Base-by-base conservation (phyloP, 64 coral and sea anemone genomes). In the Trachythela sp. region DNA sequence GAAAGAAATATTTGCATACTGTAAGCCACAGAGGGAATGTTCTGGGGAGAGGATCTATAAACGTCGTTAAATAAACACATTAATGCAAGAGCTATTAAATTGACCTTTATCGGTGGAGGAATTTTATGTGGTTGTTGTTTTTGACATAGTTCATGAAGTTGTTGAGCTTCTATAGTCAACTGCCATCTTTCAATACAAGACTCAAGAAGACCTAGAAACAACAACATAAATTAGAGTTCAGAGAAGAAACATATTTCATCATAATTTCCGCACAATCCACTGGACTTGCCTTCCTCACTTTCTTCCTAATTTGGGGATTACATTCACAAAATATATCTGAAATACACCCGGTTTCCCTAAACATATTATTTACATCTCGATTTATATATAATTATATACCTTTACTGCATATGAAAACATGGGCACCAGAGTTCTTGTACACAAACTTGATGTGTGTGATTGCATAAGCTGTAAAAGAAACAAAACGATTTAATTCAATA, bases 91-190 rank as follows among this genome's bases (percentile, higher is more conserved):
- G 42, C 11, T 45, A 45, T 68, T 22, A 68, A 68, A 45, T 4
- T 11, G 2, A 39, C 75, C 75, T 36, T 80, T 34, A 80, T 80
- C 9, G 75, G 75, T 2, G 37, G 75, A 6, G 75, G 75, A 8
- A 15, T 35, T 10, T 15, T 80, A 30, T 80, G 75, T 80, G 75
- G 31, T 17, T 37, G 75, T 80, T 80, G 31, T 35, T 80, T 80
- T 80, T 80, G 75, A 80, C 75, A 80, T 34, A 80, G 33, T 80
- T 80, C 75, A 22, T 80, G 75, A 37, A 80, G 37, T 38, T 80
- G 75, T 80, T 80, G 75, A 36, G 75, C 20, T 35, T 80, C 75
- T 15, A 37, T 36, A 13, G 26, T 80, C 31, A 80, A 22, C 31
- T 80, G 75, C 75, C 75, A 80, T 37, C 75, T 20, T 80, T 80